Evolutionary conservation across 1,140 invertebrate genomes (phyloP), one percentile per base, ranked within the genome.

Genomic region (Caenorhabditis inopinata): DNA sequence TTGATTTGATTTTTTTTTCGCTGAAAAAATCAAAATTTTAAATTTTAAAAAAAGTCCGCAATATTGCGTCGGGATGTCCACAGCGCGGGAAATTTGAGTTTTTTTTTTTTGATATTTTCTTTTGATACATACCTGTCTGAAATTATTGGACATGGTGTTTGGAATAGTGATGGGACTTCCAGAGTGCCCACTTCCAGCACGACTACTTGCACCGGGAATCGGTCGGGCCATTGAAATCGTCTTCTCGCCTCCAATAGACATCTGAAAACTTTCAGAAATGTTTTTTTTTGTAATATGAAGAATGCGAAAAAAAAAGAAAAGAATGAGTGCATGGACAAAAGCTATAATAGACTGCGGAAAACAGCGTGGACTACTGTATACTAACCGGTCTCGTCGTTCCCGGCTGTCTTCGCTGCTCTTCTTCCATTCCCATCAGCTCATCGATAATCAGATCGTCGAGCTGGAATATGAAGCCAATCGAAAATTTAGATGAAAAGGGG

Each of bases 361-460:
- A 21, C 18, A 51, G 29, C 4, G 11, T 1, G 23, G 23, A n/a
- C 2, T 25, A 53, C 49, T 53, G 23, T 53, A 53, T 27, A 51
- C 79, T 79, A 46, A 83, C 79, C 76, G 76, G 79, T 79, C 83
- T 35, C 14, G 35, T 47, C 16, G 49, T 75, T 14, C 79, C 62
- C 47, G 27, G 27, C 27, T 73, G 62, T 7, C 58, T 74, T 29
- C 78, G 79, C 21, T 86, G 83, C 58, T 87, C 86, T 21, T 87
- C 87, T 58, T 87, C 87, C 35, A 87, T 80, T 16, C 78, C 83
- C 23, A 87, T 79, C 68, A 87, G 86, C 82, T 87, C 86, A 78
- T 87, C 86, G 49, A 87, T 87, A 38, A 87, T 87, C 45, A 82
- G 78, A 53, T 87, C 86, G 82, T 87, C 86, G 32, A 87, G 80